Base-by-base conservation (phyloP, 2,113 vertebrate species). In the Oreochromis spilurus region DNA sequence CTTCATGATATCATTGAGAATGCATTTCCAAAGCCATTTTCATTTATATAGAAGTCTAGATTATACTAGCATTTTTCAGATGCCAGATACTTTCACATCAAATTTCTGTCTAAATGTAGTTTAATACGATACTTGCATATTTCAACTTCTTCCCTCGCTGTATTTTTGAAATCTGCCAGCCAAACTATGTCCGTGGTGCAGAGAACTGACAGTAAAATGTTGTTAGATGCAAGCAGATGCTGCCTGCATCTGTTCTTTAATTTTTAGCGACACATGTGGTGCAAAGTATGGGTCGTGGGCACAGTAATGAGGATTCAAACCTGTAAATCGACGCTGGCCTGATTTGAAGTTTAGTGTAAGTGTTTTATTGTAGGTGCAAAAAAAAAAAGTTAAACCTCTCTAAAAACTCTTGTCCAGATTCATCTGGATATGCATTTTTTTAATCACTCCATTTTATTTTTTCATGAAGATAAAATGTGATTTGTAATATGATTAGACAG, bases 171-270 rank as follows among this genome's bases (percentile, higher is more conserved):
- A 36, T 70, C 34, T 36, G 31, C 40, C 70, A 45, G 52, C 3
- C 54, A 50, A 48, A 10, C 40, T 40, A 77, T 79, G 86, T 78
- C 62, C 77, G 88, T 86, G 75, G 29, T 67, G 70, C 50, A 34
- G 21, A 21, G 13, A 82, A 60, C 54, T 45, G 48, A 81, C 31
- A 12, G 36, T 19, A 7, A 83, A 43, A 57, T 45, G 36, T 52
- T 82, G 13, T 75, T 84, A 9, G 4, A 19, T 24, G 36, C 45
- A 13, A 89, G 80, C 84, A 87, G 85, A 89, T 91, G 83, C 85
- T 81, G 67, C 43, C 85, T 65, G 9, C 82, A 84, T 81, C 85
- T 89, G 50, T 62, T 87, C 79, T 21, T 29, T 57, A 78, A 5
- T 77, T 77, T 70, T 60, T 54, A 12, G 53, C 24, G 24, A 84